Conservation (phyloP, 1,140 invertebrate species). For the Drosophila biarmipes region DNA sequence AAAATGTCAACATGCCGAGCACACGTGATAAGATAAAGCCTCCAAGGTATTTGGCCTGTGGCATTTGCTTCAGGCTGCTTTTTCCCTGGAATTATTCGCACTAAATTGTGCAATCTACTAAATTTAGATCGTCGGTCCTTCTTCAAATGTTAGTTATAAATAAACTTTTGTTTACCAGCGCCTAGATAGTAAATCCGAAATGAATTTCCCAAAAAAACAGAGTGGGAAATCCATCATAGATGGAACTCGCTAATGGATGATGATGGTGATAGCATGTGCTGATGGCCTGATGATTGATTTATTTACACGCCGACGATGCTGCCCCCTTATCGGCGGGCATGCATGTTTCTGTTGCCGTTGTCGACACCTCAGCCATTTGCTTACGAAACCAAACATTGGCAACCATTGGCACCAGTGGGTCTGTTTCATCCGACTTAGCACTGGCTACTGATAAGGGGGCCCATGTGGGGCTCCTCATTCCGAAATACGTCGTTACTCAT, state of each 20-base stretch:
- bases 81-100: conserved; percentile 29
- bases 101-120: conserved; percentile 28
- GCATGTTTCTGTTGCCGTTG: conserved; percentile 5
- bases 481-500: conserved; percentile 9
- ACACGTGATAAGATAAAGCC: conserved; percentile 37
- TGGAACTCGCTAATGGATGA: conserved; percentile 31
- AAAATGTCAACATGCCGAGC: conserved; percentile 43
- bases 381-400: conserved; percentile 1
- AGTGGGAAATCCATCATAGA: conserved; percentile 23
- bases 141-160: conserved; percentile 22
- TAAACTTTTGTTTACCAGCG: conserved; percentile 28
- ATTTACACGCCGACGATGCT: conserved; percentile 42
- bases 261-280: conserved; percentile 12
- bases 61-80: conserved; percentile 30
- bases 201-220: conserved; percentile 11
- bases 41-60: background rate
- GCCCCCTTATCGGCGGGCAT: background rate
- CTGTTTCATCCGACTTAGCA: background rate
- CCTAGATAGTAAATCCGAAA: conserved; percentile 23
- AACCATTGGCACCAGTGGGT: conserved; percentile 12
- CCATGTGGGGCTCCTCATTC: conserved; percentile 1
- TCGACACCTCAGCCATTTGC: conserved; percentile 25
- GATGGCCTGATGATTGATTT: conserved; percentile 60
- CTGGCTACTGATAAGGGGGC: conserved; percentile 15
- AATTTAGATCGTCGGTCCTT: conserved; percentile 14